These are phyloP conservation scores for Strigamia maritima DNA, from an alignment of 2,888 invertebrate species.

Conservation along the genomic window DNA sequence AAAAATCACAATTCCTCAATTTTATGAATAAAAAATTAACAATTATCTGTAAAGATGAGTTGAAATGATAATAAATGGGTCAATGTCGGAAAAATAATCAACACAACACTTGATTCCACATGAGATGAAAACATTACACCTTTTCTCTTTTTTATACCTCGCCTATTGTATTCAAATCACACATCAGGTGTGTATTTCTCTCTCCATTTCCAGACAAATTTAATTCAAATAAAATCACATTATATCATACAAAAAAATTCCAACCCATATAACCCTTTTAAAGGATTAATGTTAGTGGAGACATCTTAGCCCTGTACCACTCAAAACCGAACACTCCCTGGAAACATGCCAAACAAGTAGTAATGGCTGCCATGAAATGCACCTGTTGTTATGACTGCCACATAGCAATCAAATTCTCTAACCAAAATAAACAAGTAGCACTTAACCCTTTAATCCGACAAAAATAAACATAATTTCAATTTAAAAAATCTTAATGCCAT, in stretches of 20 bases:
- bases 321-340: neutral
- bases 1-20: too few species aligned
- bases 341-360: neutral
- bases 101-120: conserved; percentile 10
- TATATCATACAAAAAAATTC: neutral
- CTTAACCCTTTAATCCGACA: neutral
- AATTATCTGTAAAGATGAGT: neutral
- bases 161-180: neutral
- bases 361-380: neutral
- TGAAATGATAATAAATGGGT: neutral
- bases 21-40: neutral
- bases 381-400: neutral
- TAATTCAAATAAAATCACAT: neutral
- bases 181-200: neutral
- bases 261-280: neutral
- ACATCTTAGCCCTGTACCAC: neutral
- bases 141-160: neutral
- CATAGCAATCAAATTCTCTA: neutral
- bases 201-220: neutral
- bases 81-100: neutral
- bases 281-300: neutral
- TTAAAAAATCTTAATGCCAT: too few species aligned
- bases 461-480: too few species aligned
- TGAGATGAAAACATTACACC: neutral
- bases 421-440: neutral